phyloP scores from a whole-genome alignment of 2,797 vertebrate species.

The Poeciliopsis gracilis region DNA sequence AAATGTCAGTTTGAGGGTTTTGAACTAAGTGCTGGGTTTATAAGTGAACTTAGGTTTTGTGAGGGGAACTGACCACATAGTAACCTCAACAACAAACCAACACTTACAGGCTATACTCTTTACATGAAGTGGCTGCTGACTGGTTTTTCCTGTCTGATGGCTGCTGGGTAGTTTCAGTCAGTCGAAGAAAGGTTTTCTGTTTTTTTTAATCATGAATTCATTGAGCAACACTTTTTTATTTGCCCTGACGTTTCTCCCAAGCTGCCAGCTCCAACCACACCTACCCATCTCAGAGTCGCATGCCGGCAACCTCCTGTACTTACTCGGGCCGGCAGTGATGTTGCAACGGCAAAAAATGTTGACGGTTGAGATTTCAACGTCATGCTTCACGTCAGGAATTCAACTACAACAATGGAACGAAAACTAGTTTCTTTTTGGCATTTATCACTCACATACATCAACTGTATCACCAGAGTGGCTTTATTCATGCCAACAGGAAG shows the following conservation, averaged over 20 bases:
- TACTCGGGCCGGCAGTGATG: conserved; percentile 7
- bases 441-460: conserved; percentile 7
- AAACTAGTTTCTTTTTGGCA: conserved; percentile 22
- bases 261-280: conserved; percentile 9
- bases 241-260: neutral
- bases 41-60: conserved; percentile 12
- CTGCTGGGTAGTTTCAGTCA: neutral
- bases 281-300: conserved; percentile 1
- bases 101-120: neutral
- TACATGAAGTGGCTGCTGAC: neutral
- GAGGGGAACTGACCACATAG: conserved; percentile 13
- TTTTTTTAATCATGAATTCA: neutral
- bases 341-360: conserved; percentile 58
- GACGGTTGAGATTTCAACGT: conserved; percentile 48
- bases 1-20: conserved; percentile 24
- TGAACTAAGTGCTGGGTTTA: conserved; percentile 1
- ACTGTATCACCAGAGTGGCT: neutral
- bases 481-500: conserved; percentile 43
- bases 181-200: neutral
- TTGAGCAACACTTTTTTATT: neutral
- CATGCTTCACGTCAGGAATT: conserved; percentile 21
- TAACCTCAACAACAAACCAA: conserved; percentile 23
- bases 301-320: conserved; percentile 14
- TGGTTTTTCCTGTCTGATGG: conserved; percentile 33
- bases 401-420: conserved; percentile 8